Evolutionary conservation across 2,888 invertebrate species (phyloP), one percentile per base, ranked within the genome.

Genomic region (Epinotia brunnichana): DNA sequence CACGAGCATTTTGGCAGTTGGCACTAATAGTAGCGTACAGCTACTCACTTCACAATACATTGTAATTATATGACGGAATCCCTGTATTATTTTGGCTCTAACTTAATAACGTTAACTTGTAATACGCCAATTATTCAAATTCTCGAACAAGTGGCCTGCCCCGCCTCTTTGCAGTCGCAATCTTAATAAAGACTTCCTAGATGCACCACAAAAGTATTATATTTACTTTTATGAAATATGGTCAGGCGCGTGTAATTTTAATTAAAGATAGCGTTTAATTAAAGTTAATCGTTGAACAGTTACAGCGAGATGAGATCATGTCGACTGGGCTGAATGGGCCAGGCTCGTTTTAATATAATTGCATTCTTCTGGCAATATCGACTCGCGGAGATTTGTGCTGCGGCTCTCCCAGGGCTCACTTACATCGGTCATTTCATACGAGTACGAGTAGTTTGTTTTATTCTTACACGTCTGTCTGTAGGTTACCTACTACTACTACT

Each of bases 111-210:
- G 82, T 82, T 81, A 84, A 84, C 82, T 84, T 85, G 85, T 90
- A 90, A 89, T 87, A 82, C 80, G 82, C 74, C 84, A 86, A 92
- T 91, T 91, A 92, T 89, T 92, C 90, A 92, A 91, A 92, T 90
- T 87, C 87, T 81, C 82, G 79, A 85, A 87, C 90, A 90, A 89
- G 89, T 88, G 84, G 83, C 80, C 79, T 75, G 81, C 78, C 77
- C 87, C 92, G 91, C 92, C 93, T 87, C 87, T 92, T 92, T 86
- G 87, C 88, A 89, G 87, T 92, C 85, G 88, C 89, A 91, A 91
- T 91, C 88, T 91, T 89, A 91, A 91, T 92, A 90, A 92, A 92
- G 90, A 91, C 90, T 92, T 92, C 92, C 92, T 92, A 92, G 89
- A 80, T 89, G 85, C 85, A 84, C 80, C 83, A 83, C 83, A 85